A percentile compares a stretch with the other conserved stretches of the same genome.
Evolutionary conservation across 2,113 vertebrate genomes (phyloP).

Genomic region (Ictidomys tridecemlineatus): DNA sequence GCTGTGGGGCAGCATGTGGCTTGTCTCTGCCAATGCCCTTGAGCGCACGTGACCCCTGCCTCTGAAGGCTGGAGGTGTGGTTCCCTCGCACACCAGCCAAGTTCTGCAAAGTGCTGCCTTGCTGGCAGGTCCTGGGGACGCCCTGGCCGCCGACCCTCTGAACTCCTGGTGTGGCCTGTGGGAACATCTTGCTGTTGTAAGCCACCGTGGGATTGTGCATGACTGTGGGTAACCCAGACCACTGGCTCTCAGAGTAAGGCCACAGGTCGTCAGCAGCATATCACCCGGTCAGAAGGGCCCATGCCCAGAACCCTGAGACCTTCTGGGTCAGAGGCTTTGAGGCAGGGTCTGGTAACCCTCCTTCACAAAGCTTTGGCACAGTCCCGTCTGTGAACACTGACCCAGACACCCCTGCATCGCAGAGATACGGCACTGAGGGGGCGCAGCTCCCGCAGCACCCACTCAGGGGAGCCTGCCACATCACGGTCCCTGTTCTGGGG

Average conservation of each 20-base stretch:
- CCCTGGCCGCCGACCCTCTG: accelerated
- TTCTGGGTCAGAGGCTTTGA: accelerated
- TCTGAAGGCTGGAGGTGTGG: accelerated
- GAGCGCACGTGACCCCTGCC: accelerated
- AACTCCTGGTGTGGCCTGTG: accelerated
- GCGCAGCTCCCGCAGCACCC: accelerated
- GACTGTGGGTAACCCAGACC: accelerated
- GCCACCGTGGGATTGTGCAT: accelerated
- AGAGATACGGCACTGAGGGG: accelerated
- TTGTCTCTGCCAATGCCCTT: accelerated
- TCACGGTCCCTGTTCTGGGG: too few relatives aligned
- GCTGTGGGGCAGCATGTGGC: accelerated
- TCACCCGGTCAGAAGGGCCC: accelerated
- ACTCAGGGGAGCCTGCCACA: too few relatives aligned
- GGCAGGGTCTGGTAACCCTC: accelerated
- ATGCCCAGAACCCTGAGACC: background rate
- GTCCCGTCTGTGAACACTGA: accelerated
- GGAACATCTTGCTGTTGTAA: accelerated
- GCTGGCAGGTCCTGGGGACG: accelerated
- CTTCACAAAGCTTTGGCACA: accelerated
- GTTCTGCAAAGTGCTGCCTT: accelerated
- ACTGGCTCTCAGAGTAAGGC: accelerated
- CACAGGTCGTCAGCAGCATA: accelerated
- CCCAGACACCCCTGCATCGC: accelerated
- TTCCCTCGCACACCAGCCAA: accelerated